Evolutionary conservation across 2,113 vertebrate genomes (phyloP), one percentile per base, ranked within the genome.

Genomic region (Atlantisia rogersi): DNA sequence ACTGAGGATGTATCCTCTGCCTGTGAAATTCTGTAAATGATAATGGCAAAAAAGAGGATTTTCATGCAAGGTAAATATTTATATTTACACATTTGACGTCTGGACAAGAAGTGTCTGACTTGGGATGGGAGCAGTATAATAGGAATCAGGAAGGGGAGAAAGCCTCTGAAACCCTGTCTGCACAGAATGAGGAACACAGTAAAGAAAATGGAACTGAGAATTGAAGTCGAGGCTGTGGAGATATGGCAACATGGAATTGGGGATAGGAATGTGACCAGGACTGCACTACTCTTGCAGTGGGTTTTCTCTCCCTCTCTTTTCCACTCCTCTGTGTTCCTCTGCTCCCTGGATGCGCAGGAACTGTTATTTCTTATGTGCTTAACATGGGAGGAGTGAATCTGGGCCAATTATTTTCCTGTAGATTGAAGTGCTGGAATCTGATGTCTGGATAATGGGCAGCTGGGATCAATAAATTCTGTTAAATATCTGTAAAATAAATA

Each of bases 281-380:
- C n/a, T n/a, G n/a, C n/a, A 26, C 6, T 3, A 6, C 21, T 71
- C 15, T 53, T 0, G 1, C 12, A 26, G 17, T 7, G 12, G 16
- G 20, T 71, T 11, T 1, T 52, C 24, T 53, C 14, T 69, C 10
- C 7, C 5, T 4, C 7, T 48, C n/a, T 64, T 35, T 15, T 59
- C 32, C 10, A 2, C 29, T 80, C 31, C 2, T 4, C 21, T 28
- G 18, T 16, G n/a, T 46, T 15, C 46, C 8, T 21, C 18, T 65
- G 48, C 55, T 68, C 12, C 5, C 15, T 40, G 62, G 9, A n/a
- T 58, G 40, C 31, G 25, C 17, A 44, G 70, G 21, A 21, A 8
- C 29, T 55, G 9, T 53, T 64, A 44, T 14, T 71, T 48, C 29
- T 15, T 52, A 40, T 1, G 2, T 42, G 11, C 9, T 22, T 48